These are phyloP conservation scores for Ceyx melanurus DNA, from an alignment of 2,113 vertebrate genomes.

Conservation along the genomic window DNA sequence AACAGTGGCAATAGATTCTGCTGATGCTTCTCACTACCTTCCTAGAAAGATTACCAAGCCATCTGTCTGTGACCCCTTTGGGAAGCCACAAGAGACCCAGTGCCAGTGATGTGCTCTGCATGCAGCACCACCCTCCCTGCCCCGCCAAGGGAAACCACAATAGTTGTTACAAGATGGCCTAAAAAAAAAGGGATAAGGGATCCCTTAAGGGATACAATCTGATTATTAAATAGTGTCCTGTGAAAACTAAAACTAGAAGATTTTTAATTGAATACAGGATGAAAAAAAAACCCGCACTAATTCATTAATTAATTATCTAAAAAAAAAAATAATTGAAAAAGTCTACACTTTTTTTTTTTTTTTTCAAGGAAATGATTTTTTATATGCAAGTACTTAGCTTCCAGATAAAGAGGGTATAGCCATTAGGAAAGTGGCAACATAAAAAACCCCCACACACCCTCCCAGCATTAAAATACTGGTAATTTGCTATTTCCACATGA, in stretches of 20 bases:
- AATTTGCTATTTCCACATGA: not conserved
- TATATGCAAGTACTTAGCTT: not conserved
- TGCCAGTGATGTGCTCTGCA: rapidly evolving
- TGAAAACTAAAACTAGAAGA: not conserved
- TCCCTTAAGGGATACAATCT: not conserved
- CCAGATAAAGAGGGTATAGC: not conserved
- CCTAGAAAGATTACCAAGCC: not conserved
- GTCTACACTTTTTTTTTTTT: not conserved
- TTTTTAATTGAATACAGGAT: not conserved
- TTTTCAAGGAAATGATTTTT: not conserved
- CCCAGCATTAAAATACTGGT: not conserved
- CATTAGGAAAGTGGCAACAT: not conserved
- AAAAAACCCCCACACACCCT: not conserved
- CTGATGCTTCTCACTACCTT: not conserved
- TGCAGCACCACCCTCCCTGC: not conserved
- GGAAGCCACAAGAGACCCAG: not conserved
- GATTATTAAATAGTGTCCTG: not conserved
- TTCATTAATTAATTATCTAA: not conserved
- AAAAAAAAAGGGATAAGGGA: not conserved
- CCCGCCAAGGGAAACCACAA: rapidly evolving
- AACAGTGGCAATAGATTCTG: rapidly evolving
- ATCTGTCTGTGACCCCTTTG: not conserved
- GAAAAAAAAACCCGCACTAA: not conserved
- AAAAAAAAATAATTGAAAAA: not conserved
- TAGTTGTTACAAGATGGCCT: not conserved